Base-by-base conservation (phyloP, 2,113 vertebrate genomes). In the Xenopus laevis region DNA sequence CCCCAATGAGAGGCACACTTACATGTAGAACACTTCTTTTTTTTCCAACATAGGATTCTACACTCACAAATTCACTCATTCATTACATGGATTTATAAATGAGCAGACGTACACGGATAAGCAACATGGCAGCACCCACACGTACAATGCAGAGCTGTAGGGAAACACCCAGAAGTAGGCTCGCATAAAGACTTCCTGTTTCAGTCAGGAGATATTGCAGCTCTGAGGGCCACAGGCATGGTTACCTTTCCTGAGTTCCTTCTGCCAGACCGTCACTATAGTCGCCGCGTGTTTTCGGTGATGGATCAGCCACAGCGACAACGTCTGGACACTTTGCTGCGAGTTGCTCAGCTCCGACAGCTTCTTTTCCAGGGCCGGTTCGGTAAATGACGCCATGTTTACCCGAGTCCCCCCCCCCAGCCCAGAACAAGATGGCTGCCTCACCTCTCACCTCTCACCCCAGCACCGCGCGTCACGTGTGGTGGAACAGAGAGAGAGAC, bases 351-450 rank as follows among this genome's bases (percentile, higher is more conserved):
- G 89, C 89, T 98, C 95, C 15, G 92, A 92, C 67, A 98, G 91
- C 89, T 98, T 98, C 90, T 97, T 98, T 87, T 98, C 96, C 87
- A 98, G 88, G 50, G 96, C 96, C 62, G 95, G 92, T 83, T 98
- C 96, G 0, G 96, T 97, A 84, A 98, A 98, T 21, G 94, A 96
- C 81, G 96, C 95, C 96, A 98, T 98, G 69, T 72, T 74, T 60
- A 71, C 78, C 73, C 61, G 66, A 9, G 33, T 9, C 67, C 70
- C 63, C 67, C 70, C 63, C 18, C 9, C 17, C 69, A 55, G 64
- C 81, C 79, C 66, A 79, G 83, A 40, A 86, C 89, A 92, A 93
- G 87, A 93, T 93, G 92, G 91, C 92, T 80, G 86, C 87, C 63
- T 84, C 79, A 79, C 87, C 90, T 81, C 63, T 84, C 79, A 79